Evolutionary conservation across 2,888 invertebrate species (phyloP), one percentile per base, ranked within the genome.

Genomic region (Acleris cristana): DNA sequence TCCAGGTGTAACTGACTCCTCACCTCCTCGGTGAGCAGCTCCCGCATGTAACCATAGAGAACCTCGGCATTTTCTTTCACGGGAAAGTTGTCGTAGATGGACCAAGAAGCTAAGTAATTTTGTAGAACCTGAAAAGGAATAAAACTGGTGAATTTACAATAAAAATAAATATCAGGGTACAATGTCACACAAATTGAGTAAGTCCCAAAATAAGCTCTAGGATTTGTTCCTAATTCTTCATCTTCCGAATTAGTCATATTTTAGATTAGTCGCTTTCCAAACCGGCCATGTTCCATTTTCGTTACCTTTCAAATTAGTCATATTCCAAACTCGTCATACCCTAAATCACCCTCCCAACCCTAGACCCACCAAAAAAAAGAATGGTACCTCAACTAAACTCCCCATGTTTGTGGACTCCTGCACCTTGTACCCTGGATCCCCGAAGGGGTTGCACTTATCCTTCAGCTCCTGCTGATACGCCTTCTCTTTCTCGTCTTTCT

Each of bases 1-100:
- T 86, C 86, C 14, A 70, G 44, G 53, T 87, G 82, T 14, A 87
- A 66, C 12, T 79, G 70, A 4, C 62, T 62, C 86, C 86, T 84
- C 18, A 87, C 26, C 0, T 85, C 85, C 40, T 86, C 86, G 3
- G 78, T 77, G 0, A 87, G 61, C 0, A 85, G 26, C 0, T 76
- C 65, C 44, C 79, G 69, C 71, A 86, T 70, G 68, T 77, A 87
- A 0, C 86, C 86, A 23, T 80, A 84, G 0, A 85, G 62, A 0
- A 73, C 64, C 0, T 82, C 79, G 0, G 77, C 76, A 26, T 44
- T 72, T 0, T 48, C 6, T 0, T 78, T 75, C 0, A 75, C 67
- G 0, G 79, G 73, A 0, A 76, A 66, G 0, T 53, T 7, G 19
- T 86, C 86, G 40, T 76, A 79, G 0, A 83, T 2, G 0, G 85